Evolutionary conservation across 1,140 invertebrate genomes (phyloP).

Genomic region (Panulirus ornatus): DNA sequence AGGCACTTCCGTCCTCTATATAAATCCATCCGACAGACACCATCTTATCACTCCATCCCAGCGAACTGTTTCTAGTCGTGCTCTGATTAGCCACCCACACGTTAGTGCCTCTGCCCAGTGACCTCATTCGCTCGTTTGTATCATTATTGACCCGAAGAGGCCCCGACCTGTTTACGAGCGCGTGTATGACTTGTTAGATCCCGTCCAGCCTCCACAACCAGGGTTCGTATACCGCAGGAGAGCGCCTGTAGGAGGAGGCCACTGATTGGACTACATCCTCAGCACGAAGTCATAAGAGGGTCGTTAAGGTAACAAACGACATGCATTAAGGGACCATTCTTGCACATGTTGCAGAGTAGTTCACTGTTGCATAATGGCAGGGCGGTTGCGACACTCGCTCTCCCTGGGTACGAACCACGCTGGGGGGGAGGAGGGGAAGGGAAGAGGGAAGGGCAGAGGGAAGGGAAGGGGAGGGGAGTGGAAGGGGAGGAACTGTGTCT

Average conservation of each 20-base stretch:
- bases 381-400: background rate
- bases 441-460: slow-evolving; percentile 3
- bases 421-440: slow-evolving; percentile 5
- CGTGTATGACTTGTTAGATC: too few relatives aligned
- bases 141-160: too few relatives aligned
- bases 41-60: too few relatives aligned
- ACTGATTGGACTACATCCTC: background rate
- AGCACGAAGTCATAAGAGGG: background rate
- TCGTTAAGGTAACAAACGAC: slow-evolving; percentile 22
- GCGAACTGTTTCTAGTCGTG: too few relatives aligned
- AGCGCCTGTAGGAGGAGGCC: background rate
- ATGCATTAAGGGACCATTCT: slow-evolving; percentile 5
- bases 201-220: too few relatives aligned
- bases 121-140: too few relatives aligned
- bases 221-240: too few relatives aligned
- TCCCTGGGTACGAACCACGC: background rate
- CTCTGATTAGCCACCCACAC: too few relatives aligned
- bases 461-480: slow-evolving; percentile 13
- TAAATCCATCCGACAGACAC: too few relatives aligned
- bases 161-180: too few relatives aligned
- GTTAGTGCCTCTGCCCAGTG: too few relatives aligned
- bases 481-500: slow-evolving; percentile 3
- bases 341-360: slow-evolving; percentile 3
- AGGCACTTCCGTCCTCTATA: too few relatives aligned
- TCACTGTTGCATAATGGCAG: background rate